Evolutionary conservation across 2,888 invertebrate genomes (phyloP), one percentile per base, ranked within the genome.

Genomic region (Cephus spinipes): DNA sequence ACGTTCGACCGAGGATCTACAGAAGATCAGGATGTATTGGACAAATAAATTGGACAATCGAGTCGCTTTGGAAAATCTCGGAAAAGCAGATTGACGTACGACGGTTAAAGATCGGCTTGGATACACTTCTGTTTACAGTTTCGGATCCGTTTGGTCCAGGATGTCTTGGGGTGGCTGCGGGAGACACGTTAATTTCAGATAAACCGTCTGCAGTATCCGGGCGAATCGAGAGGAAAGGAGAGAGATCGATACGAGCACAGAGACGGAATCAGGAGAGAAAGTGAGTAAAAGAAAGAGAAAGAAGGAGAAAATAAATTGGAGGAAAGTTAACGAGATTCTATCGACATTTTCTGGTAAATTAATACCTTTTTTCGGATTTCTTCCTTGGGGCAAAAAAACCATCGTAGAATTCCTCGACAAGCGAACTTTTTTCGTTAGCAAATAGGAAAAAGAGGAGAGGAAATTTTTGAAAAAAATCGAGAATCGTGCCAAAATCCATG

Each of bases 291-390:
- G 32, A 36, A 15, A 33, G 40, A 40, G 73, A 36, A 69, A 76
- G 36, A 77, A 31, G 34, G 69, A 55, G 23, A 55, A 55, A 23
- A 55, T 55, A 55, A 23, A 32, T 69, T 74, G 31, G n/a, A 55
- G 69, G 68, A 74, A 73, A 75, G 31, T 40, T 81, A 81, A 83
- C 82, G 82, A 85, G 82, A 83, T 85, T 83, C 80, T 80, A 84
- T 85, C 82, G 76, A 80, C 78, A 74, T 76, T 80, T 79, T 77
- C 77, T 75, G 79, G 77, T 76, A 85, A 84, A 84, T 85, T 84
- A 81, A 80, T 80, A 79, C 79, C 81, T 82, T 80, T 80, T 79
- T 76, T 79, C 79, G 74, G 79, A 81, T 82, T 80, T 79, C 79
- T 77, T 40, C 6, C 40, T 40, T 15, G 23, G 40, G 40, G 1